Percentiles rank a stretch among this genome's conserved stretches.
These are phyloP conservation scores for Entomyzon cyanotis DNA, from an alignment of 2,113 vertebrate species.

Conservation along the genomic window DNA sequence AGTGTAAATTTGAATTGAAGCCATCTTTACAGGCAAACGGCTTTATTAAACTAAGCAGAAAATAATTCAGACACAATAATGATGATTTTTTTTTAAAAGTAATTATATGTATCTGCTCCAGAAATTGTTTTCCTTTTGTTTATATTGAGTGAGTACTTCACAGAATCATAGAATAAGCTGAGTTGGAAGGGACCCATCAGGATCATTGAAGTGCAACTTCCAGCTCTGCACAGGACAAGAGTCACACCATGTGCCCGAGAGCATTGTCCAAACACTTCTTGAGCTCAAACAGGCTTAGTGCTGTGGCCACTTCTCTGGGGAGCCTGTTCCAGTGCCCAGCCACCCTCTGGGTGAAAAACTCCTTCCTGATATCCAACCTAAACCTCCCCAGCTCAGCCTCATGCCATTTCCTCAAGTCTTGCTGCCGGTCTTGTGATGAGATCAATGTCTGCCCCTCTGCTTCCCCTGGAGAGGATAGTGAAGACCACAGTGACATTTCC, in stretches of 20 bases:
- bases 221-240: too few species aligned
- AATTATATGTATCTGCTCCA: not conserved
- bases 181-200: not conserved
- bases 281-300: not conserved
- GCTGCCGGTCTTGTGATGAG: not conserved
- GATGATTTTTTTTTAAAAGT: not conserved
- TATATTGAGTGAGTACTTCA: not conserved
- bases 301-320: not conserved
- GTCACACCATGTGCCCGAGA: not conserved
- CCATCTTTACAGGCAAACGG: not conserved
- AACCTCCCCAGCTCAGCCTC: not conserved
- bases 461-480: fast-evolving
- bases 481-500: not conserved
- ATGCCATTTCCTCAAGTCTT: not conserved
- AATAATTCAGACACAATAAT: not conserved
- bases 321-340: not conserved
- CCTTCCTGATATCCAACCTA: not conserved
- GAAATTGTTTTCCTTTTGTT: not conserved
- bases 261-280: not conserved
- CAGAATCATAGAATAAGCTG: not conserved
- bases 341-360: not conserved
- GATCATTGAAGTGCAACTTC: not conserved
- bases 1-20: not conserved
- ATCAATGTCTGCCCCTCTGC: not conserved
- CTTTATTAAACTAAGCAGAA: not conserved